phyloP scores from a whole-genome alignment of 2,113 vertebrate genomes.

The Pandion haliaetus region DNA sequence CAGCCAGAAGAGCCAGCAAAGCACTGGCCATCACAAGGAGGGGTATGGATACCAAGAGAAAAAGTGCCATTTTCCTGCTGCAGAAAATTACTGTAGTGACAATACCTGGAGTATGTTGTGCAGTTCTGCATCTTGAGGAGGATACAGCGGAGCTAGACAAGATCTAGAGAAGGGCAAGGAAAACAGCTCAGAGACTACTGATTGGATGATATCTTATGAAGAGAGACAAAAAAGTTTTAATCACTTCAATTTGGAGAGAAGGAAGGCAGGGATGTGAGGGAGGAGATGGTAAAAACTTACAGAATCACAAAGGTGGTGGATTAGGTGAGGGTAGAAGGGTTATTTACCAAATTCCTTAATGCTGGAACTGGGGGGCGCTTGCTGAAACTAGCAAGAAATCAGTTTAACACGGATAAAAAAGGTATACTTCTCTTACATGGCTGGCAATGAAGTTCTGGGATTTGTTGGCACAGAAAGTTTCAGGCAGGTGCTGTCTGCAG shows the following conservation, averaged over 20 bases:
- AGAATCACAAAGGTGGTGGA: background rate
- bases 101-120: background rate
- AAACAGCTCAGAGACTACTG: background rate
- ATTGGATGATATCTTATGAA: background rate
- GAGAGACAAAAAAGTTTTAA: background rate
- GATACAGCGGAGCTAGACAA: background rate
- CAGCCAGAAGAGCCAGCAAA: background rate
- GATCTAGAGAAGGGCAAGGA: background rate
- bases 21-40: background rate
- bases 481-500: background rate
- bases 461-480: background rate
- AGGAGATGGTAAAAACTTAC: background rate
- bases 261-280: background rate
- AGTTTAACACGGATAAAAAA: background rate
- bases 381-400: background rate
- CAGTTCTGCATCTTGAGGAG: background rate
- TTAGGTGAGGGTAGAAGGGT: background rate
- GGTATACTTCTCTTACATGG: background rate
- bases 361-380: background rate
- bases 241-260: background rate
- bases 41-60: rapidly evolving
- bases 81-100: background rate
- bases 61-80: background rate
- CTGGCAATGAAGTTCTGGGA: background rate
- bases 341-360: background rate